phyloP scores from a whole-genome alignment of 2,888 invertebrate species.

The Petrolisthes manimaculis region DNA sequence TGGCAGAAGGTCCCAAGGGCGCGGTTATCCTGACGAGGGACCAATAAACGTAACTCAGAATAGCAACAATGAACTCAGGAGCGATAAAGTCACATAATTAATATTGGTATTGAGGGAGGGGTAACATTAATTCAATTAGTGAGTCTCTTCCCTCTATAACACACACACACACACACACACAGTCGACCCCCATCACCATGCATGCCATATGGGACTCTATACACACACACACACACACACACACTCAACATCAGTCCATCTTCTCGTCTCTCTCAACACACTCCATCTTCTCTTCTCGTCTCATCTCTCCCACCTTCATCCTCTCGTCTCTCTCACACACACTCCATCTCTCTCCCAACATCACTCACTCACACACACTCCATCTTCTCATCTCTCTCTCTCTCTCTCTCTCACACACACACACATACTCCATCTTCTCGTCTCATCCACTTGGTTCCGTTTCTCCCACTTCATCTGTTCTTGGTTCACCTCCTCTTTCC shows the following conservation, averaged over 20 bases:
- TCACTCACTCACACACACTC: neutral
- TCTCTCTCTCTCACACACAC: neutral
- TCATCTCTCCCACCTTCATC: too few relatives aligned
- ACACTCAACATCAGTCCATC: too few relatives aligned
- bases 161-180: neutral
- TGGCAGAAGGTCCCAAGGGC: neutral
- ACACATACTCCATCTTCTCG: neutral
- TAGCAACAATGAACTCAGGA: neutral
- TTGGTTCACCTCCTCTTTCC: neutral
- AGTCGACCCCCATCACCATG: neutral
- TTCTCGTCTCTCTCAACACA: too few relatives aligned
- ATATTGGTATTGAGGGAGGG: conserved; percentile 11
- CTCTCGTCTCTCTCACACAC: neutral
- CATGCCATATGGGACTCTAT: conserved; percentile 25
- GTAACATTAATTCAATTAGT: conserved; percentile 40
- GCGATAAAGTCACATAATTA: conserved; percentile 40
- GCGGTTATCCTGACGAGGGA: neutral
- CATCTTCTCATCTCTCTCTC: neutral
- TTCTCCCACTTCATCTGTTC: too few relatives aligned
- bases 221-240: too few relatives aligned
- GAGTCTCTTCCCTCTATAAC: conserved; percentile 8
- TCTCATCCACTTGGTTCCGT: neutral
- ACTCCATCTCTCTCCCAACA: neutral
- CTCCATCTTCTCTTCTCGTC: too few relatives aligned
- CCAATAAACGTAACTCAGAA: conserved; percentile 30